Conservation (phyloP, 2,888 invertebrate species). For the Enchytraeus crypticus region DNA sequence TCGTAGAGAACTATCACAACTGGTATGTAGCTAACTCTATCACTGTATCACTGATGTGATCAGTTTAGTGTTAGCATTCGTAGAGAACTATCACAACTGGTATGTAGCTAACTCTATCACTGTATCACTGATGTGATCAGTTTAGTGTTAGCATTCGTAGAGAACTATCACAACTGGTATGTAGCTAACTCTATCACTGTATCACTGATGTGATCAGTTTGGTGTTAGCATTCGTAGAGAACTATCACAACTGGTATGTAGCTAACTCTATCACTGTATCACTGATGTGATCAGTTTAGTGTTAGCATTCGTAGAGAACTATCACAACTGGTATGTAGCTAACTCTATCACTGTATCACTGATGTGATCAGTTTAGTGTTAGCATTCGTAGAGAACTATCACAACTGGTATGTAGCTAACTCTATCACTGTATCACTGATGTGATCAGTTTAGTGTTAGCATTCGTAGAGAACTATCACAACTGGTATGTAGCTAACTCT, state of each 20-base stretch:
- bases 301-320: slow-evolving; percentile 93
- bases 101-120: slow-evolving; percentile 37
- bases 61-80: slow-evolving; percentile 84
- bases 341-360: slow-evolving; percentile 55
- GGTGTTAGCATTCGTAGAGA: slow-evolving; percentile 92
- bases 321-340: slow-evolving; percentile 72
- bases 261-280: slow-evolving; percentile 19
- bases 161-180: slow-evolving; percentile 90
- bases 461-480: slow-evolving; percentile 91
- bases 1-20: slow-evolving; percentile 91
- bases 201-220: slow-evolving; percentile 71
- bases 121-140: slow-evolving; percentile 68
- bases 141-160: slow-evolving; percentile 91
- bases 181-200: not conserved
- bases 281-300: slow-evolving; percentile 74
- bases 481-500: slow-evolving; percentile 59
- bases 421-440: slow-evolving; percentile 64
- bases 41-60: slow-evolving; percentile 80
- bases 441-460: slow-evolving; percentile 75
- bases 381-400: slow-evolving; percentile 89
- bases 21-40: slow-evolving; percentile 56
- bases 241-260: slow-evolving; percentile 80
- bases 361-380: slow-evolving; percentile 77
- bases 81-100: slow-evolving; percentile 95
- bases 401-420: slow-evolving; percentile 65